A percentile compares a stretch with the other conserved stretches of the same genome.
Conservation (phyloP, 1,140 invertebrate species). For the Eumeta japonica region DNA sequence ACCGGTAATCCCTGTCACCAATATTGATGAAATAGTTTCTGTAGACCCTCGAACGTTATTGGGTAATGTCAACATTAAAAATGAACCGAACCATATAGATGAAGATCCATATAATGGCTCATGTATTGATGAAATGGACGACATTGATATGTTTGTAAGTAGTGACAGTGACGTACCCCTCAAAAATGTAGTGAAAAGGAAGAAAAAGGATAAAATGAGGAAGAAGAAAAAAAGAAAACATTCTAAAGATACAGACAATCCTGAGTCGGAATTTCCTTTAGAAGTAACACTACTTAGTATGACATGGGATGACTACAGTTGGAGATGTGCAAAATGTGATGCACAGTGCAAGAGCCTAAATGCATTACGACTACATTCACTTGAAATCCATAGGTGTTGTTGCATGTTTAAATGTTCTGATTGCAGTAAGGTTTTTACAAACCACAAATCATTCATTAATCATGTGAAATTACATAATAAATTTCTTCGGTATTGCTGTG, state of each 20-base stretch:
- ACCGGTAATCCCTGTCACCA: too few relatives aligned
- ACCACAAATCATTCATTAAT: conserved; percentile 30
- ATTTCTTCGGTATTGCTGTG: conserved; percentile 32
- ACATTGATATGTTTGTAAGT: too few relatives aligned
- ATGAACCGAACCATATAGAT: conserved; percentile 20
- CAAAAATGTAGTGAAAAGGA: conserved; percentile 21
- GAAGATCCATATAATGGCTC: conserved; percentile 14
- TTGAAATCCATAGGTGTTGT: conserved; percentile 39
- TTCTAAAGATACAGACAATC: conserved; percentile 7
- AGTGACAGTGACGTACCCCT: conserved; percentile 35
- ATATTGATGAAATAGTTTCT: conserved; percentile 9
- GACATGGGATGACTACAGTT: conserved; percentile 40
- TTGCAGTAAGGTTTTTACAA: conserved; percentile 29
- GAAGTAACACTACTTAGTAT: conserved; percentile 2
- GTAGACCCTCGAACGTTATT: conserved; percentile 15
- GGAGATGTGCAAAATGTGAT: conserved; percentile 39
- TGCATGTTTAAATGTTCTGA: conserved; percentile 39
- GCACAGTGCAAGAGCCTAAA: conserved; percentile 38
- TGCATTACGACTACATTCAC: conserved; percentile 33
- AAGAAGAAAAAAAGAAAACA: conserved; percentile 19
- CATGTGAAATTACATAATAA: conserved; percentile 36
- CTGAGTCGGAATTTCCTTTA: not conserved
- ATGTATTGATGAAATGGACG: too few relatives aligned
- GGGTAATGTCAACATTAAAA: conserved; percentile 24
- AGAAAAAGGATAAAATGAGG: conserved; percentile 17